Percentiles rank a stretch among this genome's conserved stretches.
These are phyloP conservation scores for mouse (Mus musculus) DNA, from an alignment of 2,113 vertebrate genomes.

Conservation along the genomic window GRCm39 chr3:65692501-65693000, in stretches of 20 bases:
- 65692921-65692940: not conserved
- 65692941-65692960: no score
- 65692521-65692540: no score
- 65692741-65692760: not conserved
- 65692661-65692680: slow-evolving; percentile 27
- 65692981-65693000: slow-evolving; percentile 23
- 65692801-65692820: not conserved
- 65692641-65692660: not conserved
- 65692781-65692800: slow-evolving; percentile 25
- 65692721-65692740: not conserved
- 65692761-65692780: not conserved
- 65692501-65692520: no score
- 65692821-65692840: not conserved
- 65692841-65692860: not conserved
- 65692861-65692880: not conserved
- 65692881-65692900: not conserved
- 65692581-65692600: slow-evolving; percentile 29
- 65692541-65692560: no score
- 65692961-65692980: not conserved
- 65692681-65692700: not conserved
- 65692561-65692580: not conserved
- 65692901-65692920: not conserved
- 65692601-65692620: not conserved
- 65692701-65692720: not conserved
- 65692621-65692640: not conserved